Percentiles rank a stretch among this genome's conserved stretches.
Conservation (phyloP, 1,140 invertebrate species). For the Drosophila bifasciata region DNA sequence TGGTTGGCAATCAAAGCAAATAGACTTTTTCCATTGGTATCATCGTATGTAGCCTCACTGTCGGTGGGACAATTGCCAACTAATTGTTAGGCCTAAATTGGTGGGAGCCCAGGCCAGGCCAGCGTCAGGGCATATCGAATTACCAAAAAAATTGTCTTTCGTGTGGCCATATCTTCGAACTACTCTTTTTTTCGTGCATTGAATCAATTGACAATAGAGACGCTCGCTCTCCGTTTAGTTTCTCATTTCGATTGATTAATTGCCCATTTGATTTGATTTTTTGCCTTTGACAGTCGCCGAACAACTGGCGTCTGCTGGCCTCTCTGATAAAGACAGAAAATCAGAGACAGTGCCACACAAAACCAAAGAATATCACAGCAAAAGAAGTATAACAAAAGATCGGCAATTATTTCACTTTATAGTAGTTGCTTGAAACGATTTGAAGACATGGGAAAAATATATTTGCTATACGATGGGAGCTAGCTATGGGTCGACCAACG, state of each 20-base stretch:
- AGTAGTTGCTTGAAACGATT: conserved; percentile 13
- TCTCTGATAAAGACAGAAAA: conserved; percentile 27
- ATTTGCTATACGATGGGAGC: conserved; percentile 20
- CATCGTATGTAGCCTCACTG: neutral
- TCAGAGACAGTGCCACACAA: too few species aligned
- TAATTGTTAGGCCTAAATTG: conserved; percentile 50
- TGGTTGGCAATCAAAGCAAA: conserved; percentile 59
- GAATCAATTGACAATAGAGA: conserved; percentile 73
- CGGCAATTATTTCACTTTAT: conserved; percentile 49
- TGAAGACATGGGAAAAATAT: conserved; percentile 40
- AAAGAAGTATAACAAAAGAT: conserved; percentile 47
- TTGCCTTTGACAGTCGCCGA: conserved; percentile 51
- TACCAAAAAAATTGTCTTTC: neutral
- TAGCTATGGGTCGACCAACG: conserved; percentile 1
- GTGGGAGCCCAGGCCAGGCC: conserved; percentile 26
- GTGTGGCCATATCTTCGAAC: conserved; percentile 10
- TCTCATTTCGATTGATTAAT: conserved; percentile 74
- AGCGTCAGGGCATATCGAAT: conserved; percentile 33
- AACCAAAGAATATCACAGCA: conserved; percentile 5
- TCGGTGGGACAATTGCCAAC: conserved; percentile 50
- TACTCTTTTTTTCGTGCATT: conserved; percentile 43
- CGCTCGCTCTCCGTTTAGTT: conserved; percentile 31
- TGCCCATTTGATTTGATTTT: conserved; percentile 65
- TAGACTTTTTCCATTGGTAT: conserved; percentile 8
- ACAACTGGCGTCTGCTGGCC: neutral